Percentiles rank a stretch among this genome's conserved stretches.
These are phyloP conservation scores for Drosophila macrospina DNA, from an alignment of 2,888 invertebrate genomes.

Conservation along the genomic window DNA sequence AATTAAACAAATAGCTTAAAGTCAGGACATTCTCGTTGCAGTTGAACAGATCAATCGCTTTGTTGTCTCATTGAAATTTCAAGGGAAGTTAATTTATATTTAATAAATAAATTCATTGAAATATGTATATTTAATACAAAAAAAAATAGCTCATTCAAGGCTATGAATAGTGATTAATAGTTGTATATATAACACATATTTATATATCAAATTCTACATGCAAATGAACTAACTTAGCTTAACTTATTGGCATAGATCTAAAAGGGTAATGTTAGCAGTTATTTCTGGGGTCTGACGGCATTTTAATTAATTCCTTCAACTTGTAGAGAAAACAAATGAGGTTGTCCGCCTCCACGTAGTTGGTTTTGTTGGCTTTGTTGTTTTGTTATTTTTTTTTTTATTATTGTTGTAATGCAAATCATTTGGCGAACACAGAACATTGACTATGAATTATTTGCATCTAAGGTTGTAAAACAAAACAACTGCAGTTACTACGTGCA, in stretches of 20 bases:
- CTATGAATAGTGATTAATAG: background rate
- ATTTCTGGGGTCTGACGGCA: conserved; percentile 29
- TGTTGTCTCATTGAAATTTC: too few relatives aligned
- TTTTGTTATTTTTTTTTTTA: conserved; percentile 8
- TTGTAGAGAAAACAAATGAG: conserved; percentile 41
- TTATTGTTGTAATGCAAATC: conserved; percentile 58
- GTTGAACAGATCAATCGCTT: background rate
- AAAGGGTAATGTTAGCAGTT: conserved; percentile 38
- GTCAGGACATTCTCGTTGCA: too few relatives aligned
- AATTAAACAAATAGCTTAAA: background rate
- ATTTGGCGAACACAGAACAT: conserved; percentile 56
- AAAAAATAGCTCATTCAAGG: background rate
- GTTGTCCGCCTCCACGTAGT: conserved; percentile 32
- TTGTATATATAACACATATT: background rate
- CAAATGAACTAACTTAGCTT: conserved; percentile 12
- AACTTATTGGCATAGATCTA: conserved; percentile 7
- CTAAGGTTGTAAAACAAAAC: conserved; percentile 29
- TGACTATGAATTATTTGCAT: conserved; percentile 60
- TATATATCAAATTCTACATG: background rate
- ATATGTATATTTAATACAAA: background rate
- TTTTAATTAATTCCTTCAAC: conserved; percentile 41
- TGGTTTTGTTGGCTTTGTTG: conserved; percentile 5
- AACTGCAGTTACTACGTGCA: background rate
- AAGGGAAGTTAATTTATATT: too few relatives aligned
- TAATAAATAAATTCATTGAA: too few relatives aligned